These are phyloP conservation scores for Metopia argyrocephala DNA, from an alignment of 2,888 invertebrate species.

Conservation along the genomic window DNA sequence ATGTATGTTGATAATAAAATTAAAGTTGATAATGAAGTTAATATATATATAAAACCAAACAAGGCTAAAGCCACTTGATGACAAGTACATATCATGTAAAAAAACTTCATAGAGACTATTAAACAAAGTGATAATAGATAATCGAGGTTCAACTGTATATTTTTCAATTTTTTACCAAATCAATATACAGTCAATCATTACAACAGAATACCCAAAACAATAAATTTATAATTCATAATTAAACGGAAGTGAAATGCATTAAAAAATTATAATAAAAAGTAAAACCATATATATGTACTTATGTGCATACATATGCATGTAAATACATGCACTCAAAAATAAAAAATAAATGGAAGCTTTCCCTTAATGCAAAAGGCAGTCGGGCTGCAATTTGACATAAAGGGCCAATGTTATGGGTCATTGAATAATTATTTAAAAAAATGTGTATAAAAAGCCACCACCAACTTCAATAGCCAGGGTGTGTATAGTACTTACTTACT, in stretches of 20 bases:
- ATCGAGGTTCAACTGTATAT: no score
- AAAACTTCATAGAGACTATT: no score
- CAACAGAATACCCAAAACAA: not conserved
- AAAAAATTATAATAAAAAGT: slow-evolving; percentile 16
- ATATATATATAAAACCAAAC: no score
- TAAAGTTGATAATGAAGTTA: no score
- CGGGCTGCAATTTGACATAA: slow-evolving; percentile 4
- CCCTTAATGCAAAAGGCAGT: not conserved
- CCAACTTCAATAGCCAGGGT: slow-evolving; percentile 3
- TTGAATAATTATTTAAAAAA: slow-evolving; percentile 50
- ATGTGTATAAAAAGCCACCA: not conserved
- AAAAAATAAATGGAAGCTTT: not conserved
- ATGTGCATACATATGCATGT: not conserved
- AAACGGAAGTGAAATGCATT: slow-evolving; percentile 42
- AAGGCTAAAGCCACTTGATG: no score
- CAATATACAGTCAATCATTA: not conserved
- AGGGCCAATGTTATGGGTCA: slow-evolving; percentile 56
- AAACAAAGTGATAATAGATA: no score
- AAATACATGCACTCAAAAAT: not conserved
- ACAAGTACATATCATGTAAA: no score
- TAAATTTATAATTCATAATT: slow-evolving; percentile 1
- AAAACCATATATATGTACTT: not conserved
- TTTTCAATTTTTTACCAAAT: no score
- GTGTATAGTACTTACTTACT: slow-evolving; percentile 1
- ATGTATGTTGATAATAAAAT: no score